These are phyloP conservation scores for Parus major DNA, from an alignment of 2,113 vertebrate species.

Conservation along the genomic window DNA sequence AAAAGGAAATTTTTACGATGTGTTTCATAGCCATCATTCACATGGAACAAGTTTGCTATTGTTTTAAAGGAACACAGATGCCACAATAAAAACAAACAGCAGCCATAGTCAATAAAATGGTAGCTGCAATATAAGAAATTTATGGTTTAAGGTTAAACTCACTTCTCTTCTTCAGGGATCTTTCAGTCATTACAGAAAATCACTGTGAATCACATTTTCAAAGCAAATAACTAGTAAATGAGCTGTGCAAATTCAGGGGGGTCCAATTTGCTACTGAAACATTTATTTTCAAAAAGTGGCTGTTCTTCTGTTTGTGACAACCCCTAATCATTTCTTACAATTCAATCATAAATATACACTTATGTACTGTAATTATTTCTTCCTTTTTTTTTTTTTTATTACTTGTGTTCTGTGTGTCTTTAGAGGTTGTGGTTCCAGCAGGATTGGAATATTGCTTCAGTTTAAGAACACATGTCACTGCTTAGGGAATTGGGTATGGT, in stretches of 20 bases:
- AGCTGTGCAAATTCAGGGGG: neutral
- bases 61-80: neutral
- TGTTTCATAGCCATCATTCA: neutral
- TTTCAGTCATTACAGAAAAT: neutral
- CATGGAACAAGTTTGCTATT: neutral
- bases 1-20: neutral
- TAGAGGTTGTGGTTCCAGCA: neutral
- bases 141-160: neutral
- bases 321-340: neutral
- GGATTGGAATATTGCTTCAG: neutral
- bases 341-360: neutral
- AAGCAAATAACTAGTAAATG: neutral
- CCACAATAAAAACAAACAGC: neutral
- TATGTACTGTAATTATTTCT: neutral
- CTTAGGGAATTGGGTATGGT: fast-evolving
- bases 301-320: neutral
- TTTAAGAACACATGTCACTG: neutral
- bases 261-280: neutral
- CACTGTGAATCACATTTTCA: neutral
- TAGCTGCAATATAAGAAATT: neutral
- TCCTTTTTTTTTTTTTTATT: neutral
- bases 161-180: neutral
- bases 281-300: neutral
- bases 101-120: neutral
- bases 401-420: neutral